These are phyloP conservation scores for Antheraea pernyi DNA, from an alignment of 1,140 invertebrate genomes.

Conservation along the genomic window DNA sequence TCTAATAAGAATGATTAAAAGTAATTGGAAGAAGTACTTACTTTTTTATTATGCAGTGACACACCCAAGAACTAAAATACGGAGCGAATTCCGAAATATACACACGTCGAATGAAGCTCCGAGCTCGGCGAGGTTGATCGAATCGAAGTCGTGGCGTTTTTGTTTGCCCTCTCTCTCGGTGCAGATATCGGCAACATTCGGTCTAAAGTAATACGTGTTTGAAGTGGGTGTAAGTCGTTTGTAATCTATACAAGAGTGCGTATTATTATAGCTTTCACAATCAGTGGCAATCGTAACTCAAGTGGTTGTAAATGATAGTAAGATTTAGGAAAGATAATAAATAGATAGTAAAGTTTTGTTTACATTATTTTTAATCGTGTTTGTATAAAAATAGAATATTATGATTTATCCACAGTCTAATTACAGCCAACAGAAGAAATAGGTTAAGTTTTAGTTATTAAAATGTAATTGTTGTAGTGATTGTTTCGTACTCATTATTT, in stretches of 20 bases:
- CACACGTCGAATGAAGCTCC: slow-evolving; percentile 44
- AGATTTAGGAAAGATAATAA: not conserved
- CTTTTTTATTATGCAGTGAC: slow-evolving; percentile 50
- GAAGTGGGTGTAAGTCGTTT: too few relatives aligned
- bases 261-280: not conserved
- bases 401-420: too few relatives aligned
- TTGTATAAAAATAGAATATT: too few relatives aligned
- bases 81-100: slow-evolving; percentile 63
- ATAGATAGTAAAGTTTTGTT: too few relatives aligned
- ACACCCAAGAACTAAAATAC: slow-evolving; percentile 53
- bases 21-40: slow-evolving; percentile 46
- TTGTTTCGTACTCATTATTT: too few relatives aligned
- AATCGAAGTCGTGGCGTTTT: slow-evolving; percentile 47
- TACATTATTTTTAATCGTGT: too few relatives aligned
- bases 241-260: too few relatives aligned
- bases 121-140: slow-evolving; percentile 24
- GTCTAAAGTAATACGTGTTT: slow-evolving; percentile 15
- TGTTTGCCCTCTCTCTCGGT: slow-evolving; percentile 62
- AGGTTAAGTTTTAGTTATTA: too few relatives aligned
- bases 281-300: not conserved
- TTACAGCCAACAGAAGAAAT: too few relatives aligned
- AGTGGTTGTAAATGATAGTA: not conserved
- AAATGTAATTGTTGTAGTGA: too few relatives aligned
- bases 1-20: slow-evolving; percentile 3
- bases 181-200: slow-evolving; percentile 44